These are phyloP conservation scores for Autographa gamma DNA, from an alignment of 2,888 invertebrate species.

Conservation along the genomic window DNA sequence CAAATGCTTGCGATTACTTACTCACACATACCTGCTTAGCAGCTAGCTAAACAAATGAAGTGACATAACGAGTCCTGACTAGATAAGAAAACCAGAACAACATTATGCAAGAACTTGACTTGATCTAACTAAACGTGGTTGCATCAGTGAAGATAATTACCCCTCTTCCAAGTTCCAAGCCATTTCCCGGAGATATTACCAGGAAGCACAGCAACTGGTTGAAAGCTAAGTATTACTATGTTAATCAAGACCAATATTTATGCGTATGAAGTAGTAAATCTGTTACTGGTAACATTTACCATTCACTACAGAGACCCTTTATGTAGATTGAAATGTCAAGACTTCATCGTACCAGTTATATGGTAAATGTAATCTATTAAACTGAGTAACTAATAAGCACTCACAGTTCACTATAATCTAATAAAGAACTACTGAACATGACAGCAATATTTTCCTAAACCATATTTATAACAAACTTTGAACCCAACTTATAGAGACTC, in stretches of 20 bases:
- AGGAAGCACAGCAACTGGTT: neutral
- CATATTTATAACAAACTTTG: too few species aligned
- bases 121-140: neutral
- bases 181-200: conserved; percentile 4
- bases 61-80: neutral
- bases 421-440: too few species aligned
- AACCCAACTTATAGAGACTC: neutral
- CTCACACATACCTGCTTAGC: too few species aligned
- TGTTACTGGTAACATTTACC: neutral
- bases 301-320: neutral
- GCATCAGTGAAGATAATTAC: conserved; percentile 3
- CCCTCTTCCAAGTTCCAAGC: neutral
- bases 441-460: too few species aligned
- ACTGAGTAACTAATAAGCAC: too few species aligned
- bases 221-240: neutral
- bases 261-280: neutral
- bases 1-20: too few species aligned
- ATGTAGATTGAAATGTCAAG: neutral
- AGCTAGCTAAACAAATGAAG: neutral
- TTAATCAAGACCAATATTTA: neutral
- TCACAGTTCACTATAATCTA: too few species aligned
- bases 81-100: conserved; percentile 4
- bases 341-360: neutral
- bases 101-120: neutral
- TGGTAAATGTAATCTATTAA: neutral